These are phyloP conservation scores for Cebidichthys violaceus DNA, from an alignment of 2,113 vertebrate genomes.

Conservation along the genomic window DNA sequence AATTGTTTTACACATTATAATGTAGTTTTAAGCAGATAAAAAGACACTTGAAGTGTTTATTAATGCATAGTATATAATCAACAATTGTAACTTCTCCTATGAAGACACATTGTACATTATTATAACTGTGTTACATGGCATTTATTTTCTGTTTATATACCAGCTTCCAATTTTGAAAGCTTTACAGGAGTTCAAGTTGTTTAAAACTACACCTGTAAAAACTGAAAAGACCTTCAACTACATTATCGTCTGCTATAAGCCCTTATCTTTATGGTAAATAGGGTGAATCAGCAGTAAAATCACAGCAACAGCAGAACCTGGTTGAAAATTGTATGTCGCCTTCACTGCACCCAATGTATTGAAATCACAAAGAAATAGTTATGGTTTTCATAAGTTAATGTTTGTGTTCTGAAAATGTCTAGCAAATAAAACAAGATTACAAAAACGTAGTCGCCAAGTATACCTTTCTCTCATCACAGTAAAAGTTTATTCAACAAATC, in stretches of 20 bases:
- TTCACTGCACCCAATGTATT: background rate
- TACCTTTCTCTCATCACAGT: conserved; percentile 23
- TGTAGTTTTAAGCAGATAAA: background rate
- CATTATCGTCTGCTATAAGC: background rate
- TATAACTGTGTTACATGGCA: background rate
- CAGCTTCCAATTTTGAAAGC: background rate
- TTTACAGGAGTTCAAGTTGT: background rate
- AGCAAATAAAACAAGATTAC: background rate
- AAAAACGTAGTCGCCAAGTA: background rate
- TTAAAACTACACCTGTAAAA: too few species aligned
- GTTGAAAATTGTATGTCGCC: background rate
- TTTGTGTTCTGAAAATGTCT: background rate
- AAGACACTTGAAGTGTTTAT: background rate
- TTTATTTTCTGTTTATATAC: background rate
- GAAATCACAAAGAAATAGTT: background rate
- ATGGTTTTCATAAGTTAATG: background rate
- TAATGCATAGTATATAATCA: background rate
- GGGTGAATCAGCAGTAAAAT: background rate
- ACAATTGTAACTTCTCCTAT: background rate
- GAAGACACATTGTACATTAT: background rate
- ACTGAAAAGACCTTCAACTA: background rate
- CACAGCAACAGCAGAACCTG: background rate
- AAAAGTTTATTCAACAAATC: conserved; percentile 53
- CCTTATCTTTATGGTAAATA: background rate
- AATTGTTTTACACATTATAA: background rate